These are phyloP conservation scores for Leucoptera coffeella DNA, from an alignment of 2,888 invertebrate species.

Conservation along the genomic window DNA sequence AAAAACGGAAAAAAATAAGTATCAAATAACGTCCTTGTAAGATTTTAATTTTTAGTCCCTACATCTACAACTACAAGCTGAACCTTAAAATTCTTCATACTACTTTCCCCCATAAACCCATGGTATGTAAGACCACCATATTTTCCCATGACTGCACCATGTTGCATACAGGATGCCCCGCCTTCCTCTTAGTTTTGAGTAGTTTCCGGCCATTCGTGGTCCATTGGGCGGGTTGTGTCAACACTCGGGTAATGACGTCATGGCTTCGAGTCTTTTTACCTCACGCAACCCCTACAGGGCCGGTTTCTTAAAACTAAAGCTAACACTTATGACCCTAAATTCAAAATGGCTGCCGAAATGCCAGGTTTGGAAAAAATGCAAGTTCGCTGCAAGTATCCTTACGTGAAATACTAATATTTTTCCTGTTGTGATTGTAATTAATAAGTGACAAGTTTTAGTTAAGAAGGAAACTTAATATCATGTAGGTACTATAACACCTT, in stretches of 20 bases:
- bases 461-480: too few relatives aligned
- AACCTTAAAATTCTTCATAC: too few relatives aligned
- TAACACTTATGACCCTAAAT: not conserved
- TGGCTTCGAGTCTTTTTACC: too few relatives aligned
- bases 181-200: slow-evolving; percentile 1
- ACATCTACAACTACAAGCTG: not conserved
- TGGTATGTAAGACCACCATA: too few relatives aligned
- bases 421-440: too few relatives aligned
- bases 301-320: slow-evolving; percentile 24
- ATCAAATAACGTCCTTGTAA: too few relatives aligned
- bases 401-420: too few relatives aligned
- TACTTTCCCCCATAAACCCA: too few relatives aligned
- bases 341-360: not conserved
- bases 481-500: too few relatives aligned
- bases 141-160: not conserved
- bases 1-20: too few relatives aligned
- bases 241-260: slow-evolving; percentile 44
- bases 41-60: too few relatives aligned
- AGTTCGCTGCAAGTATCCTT: not conserved
- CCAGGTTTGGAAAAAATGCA: not conserved
- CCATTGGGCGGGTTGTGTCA: slow-evolving; percentile 36
- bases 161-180: slow-evolving; percentile 1
- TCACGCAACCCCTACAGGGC: slow-evolving; percentile 27
- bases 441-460: too few relatives aligned
- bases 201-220: slow-evolving; percentile 18